Percentiles rank a stretch among this genome's conserved stretches.
Evolutionary conservation across 2,113 vertebrate species (phyloP).

Genomic region (Pseudolaguvia tuberculata): DNA sequence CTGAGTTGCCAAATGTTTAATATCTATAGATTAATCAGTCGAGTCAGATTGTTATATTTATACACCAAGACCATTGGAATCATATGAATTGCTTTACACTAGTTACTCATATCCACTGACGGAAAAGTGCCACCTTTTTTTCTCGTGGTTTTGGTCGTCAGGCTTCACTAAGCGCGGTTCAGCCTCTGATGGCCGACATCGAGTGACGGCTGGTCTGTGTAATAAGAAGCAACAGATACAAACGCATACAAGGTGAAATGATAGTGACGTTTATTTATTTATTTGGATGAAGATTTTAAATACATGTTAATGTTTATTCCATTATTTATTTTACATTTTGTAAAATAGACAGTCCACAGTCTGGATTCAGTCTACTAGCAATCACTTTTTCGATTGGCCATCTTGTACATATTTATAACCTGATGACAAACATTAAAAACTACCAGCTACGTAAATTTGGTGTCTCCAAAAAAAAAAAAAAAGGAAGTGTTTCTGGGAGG

Average conservation of each 20-base stretch:
- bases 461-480: too few species aligned
- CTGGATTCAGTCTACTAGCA: too few species aligned
- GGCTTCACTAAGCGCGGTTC: constrained; percentile 35
- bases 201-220: constrained; percentile 41
- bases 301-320: too few species aligned
- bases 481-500: too few species aligned
- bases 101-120: not conserved
- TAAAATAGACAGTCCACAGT: too few species aligned
- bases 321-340: too few species aligned
- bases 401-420: too few species aligned
- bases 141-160: constrained; percentile 36
- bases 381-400: too few species aligned
- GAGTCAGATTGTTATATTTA: not conserved
- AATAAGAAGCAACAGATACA: constrained; percentile 44
- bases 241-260: constrained; percentile 53
- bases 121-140: constrained; percentile 28
- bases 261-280: constrained; percentile 37
- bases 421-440: too few species aligned
- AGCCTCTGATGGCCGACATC: constrained; percentile 42
- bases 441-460: too few species aligned
- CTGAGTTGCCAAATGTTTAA: not conserved
- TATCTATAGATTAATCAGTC: not conserved
- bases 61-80: not conserved
- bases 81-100: not conserved
- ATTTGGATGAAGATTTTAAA: too few species aligned